Evolutionary conservation across 37 sponge, comb jelly and placozoan species (phyloP), one percentile per base, ranked within the genome.

Genomic region (Mnemiopsis leidyi): DNA sequence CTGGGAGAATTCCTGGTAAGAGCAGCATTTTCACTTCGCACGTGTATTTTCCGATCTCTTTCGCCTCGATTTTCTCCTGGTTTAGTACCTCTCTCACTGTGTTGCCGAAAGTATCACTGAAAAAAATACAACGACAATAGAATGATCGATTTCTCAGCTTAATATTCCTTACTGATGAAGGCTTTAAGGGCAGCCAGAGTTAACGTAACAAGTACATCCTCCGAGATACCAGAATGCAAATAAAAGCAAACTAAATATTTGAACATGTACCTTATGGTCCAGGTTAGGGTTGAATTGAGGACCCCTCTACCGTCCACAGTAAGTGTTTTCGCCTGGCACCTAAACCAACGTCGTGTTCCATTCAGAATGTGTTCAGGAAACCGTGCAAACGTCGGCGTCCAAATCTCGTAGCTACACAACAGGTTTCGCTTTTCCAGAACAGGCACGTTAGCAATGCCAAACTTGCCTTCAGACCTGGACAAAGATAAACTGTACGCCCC

Each of bases 191-290:
- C n/a, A n/a, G n/a, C n/a, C n/a, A n/a, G n/a, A n/a, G n/a, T n/a
- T n/a, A n/a, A n/a, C n/a, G n/a, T n/a, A n/a, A n/a, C n/a, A n/a
- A n/a, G n/a, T n/a, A n/a, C n/a, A n/a, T n/a, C n/a, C n/a, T n/a
- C n/a, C n/a, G n/a, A n/a, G n/a, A n/a, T n/a, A n/a, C n/a, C n/a
- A n/a, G n/a, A n/a, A n/a, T n/a, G n/a, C n/a, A n/a, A n/a, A n/a
- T n/a, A n/a, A n/a, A n/a, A n/a, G n/a, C n/a, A n/a, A n/a, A n/a
- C n/a, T n/a, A n/a, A n/a, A n/a, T n/a, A n/a, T n/a, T 5, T 48
- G 61, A 48, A 18, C 61, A 48, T 48, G 13, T 48, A 77, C 79
- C 79, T 77, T 33, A 77, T 32, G 32, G 36, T 77, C 79, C 79
- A 77, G 5, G 79, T 77, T 20, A 77, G 32, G 36, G 30, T 77